Evolutionary conservation across 2,113 vertebrate genomes (phyloP), one percentile per base, ranked within the genome.

Genomic region (Ranitomeya variabilis): DNA sequence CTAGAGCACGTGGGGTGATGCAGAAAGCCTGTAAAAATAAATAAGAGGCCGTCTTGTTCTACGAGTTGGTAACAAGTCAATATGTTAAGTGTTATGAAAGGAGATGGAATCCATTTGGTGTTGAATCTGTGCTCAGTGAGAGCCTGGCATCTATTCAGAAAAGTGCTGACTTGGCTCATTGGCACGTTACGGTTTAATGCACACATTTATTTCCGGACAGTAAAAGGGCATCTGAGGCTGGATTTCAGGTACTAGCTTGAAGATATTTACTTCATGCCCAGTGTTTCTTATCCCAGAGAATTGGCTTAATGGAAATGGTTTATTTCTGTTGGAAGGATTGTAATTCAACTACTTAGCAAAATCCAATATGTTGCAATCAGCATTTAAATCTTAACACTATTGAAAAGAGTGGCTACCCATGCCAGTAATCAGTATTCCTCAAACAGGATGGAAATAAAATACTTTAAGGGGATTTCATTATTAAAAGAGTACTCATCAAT

Each of bases 201-300:
- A 71, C 23, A 54, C 62, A 18, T 87, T 71, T 80, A 62, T 80
- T 80, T 87, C 86, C 77, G 77, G 62, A 79, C 77, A 87, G 86
- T 71, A 16, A 85, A 60, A 87, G 86, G 86, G 78, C 86, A 87
- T 71, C 77, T 87, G 64, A 87, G 86, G 86, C 76, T 87, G 86
- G 52, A 80, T 87, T 80, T 80, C 86, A 87, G 64, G 86, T 80
- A 79, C 78, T 71, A 81, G 78, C 86, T 80, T 87, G 86, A 87
- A 87, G 60, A 57, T 87, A 80, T 87, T 71, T 80, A 87, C 52
- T 77, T 77, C 69, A 59, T 80, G 51, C 45, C 82, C 82, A 84
- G 64, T 54, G 82, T 69, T 84, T 71, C 66, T 52, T 84, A 84
- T 84, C 45, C 82, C 51, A 55, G 37, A 55, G 14, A 81, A 81